Base-by-base conservation (phyloP, 2,113 vertebrate genomes). In the Peromyscus polionotus region DNA sequence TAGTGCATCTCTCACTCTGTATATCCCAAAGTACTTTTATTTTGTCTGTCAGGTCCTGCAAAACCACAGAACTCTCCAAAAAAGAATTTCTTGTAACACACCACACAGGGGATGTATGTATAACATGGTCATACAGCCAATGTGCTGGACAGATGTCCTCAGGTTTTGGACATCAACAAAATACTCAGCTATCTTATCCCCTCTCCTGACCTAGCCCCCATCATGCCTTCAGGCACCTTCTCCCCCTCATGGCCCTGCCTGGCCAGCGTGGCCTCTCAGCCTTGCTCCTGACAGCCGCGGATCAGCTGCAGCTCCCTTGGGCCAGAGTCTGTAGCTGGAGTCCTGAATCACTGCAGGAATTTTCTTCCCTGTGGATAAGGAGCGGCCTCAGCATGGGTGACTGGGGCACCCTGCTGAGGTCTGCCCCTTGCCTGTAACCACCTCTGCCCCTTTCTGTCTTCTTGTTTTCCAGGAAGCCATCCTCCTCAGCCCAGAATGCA, bases 401-500 rank as follows among this genome's bases (percentile, higher is more conserved):
- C 31, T 63, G n/a, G 81, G 7, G 24, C 17, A 12, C 7, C 7
- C 59, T 83, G n/a, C n/a, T 63, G 13, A 28, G 6, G 33, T 59
- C 3, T 81, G 17, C 19, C 7, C 33, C 5, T 59, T n/a, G 19
- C 9, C 10, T 57, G 20, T 81, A 28, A 12, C 22, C 22, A 84
- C n/a, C 24, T 42, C n/a, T 42, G 57, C 6, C 57, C 13, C 22
- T 28, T 8, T 42, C n/a, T 84, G 13, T 42, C 57, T 17, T 63
- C 63, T 17, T 42, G 57, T 84, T 84, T 63, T 63, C 4, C 39
- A 86, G 83, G 0, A 2, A 1, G 0, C 7, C 8, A 1, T 65
- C 2, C 0, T 8, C 9, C 0, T 11, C 26, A 85, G 39, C 16
- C 0, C 7, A 45, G 7, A 65, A 19, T 85, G 83, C 14, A 3